Conservation (phyloP, 2,888 invertebrate genomes). For the Aphodius sticticus region DNA sequence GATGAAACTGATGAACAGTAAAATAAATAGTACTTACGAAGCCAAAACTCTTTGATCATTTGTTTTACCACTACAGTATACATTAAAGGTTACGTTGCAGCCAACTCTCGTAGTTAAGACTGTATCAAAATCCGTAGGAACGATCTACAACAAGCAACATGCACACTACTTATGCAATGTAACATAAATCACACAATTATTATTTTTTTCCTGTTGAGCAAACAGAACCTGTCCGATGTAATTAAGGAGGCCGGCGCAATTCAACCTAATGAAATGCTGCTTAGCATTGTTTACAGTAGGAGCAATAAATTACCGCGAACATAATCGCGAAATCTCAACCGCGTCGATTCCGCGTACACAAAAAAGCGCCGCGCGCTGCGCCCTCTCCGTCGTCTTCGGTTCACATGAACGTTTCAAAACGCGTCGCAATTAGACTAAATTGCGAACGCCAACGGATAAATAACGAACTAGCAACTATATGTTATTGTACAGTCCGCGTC, state of each 20-base stretch:
- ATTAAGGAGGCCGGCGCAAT: background rate
- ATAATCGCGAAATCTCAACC: background rate
- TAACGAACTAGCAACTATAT: background rate
- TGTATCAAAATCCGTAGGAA: background rate
- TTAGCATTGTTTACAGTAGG: background rate
- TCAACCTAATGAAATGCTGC: background rate
- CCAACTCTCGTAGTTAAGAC: too few relatives aligned
- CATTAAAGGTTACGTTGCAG: too few relatives aligned
- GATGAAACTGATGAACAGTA: too few relatives aligned
- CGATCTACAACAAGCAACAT: background rate
- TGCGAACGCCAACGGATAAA: background rate
- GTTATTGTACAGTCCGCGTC: background rate
- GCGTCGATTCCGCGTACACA: background rate
- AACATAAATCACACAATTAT: background rate
- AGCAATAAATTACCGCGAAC: conserved; percentile 4
- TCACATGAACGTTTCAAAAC: background rate
- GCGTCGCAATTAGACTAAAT: background rate
- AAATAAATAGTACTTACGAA: too few relatives aligned
- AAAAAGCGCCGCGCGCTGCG: background rate
- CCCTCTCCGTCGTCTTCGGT: background rate
- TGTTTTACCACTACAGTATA: too few relatives aligned
- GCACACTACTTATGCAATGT: background rate
- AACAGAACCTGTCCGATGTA: background rate
- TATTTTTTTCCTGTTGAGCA: conserved; percentile 1
- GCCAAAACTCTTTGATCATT: too few relatives aligned